A percentile compares a stretch with the other conserved stretches of the same genome.
phyloP scores from a whole-genome alignment of 2,797 vertebrate genomes.

The Nothura maculosa region DNA sequence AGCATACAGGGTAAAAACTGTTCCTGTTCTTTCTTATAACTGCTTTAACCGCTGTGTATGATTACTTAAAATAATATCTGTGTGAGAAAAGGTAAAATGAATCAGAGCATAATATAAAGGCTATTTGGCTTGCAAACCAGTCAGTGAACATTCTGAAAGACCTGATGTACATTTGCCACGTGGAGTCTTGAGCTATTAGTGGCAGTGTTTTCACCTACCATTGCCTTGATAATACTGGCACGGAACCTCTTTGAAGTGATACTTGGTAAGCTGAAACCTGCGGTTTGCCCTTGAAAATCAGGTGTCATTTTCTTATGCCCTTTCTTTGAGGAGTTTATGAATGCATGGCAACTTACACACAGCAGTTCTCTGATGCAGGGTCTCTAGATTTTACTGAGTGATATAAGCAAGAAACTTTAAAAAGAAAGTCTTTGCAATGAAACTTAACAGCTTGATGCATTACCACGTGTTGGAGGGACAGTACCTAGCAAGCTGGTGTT shows the following conservation, averaged over 20 bases:
- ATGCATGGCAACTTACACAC: neutral
- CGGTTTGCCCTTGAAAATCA: neutral
- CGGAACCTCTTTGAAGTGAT: neutral
- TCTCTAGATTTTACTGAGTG: conserved; percentile 9
- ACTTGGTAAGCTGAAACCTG: neutral
- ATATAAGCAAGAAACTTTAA: conserved; percentile 14
- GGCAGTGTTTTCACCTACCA: neutral
- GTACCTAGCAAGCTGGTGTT: neutral
- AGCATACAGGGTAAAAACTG: neutral
- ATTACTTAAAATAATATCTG: neutral
- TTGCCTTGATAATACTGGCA: neutral
- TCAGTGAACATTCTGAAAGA: neutral
- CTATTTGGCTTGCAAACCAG: neutral
- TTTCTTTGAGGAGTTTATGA: neutral
- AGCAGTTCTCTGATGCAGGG: neutral
- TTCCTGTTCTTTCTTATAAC: neutral
- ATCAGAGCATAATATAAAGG: neutral
- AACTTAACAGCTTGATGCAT: conserved; percentile 39
- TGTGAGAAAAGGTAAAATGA: neutral
- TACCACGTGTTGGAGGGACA: conserved; percentile 29
- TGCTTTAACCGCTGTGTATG: neutral
- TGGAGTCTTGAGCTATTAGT: neutral
- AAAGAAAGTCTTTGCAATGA: conserved; percentile 5
- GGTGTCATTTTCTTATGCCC: neutral
- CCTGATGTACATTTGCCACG: neutral